These are phyloP conservation scores for Hypomecis atomaria DNA, from an alignment of 2,888 invertebrate genomes.

Conservation along the genomic window DNA sequence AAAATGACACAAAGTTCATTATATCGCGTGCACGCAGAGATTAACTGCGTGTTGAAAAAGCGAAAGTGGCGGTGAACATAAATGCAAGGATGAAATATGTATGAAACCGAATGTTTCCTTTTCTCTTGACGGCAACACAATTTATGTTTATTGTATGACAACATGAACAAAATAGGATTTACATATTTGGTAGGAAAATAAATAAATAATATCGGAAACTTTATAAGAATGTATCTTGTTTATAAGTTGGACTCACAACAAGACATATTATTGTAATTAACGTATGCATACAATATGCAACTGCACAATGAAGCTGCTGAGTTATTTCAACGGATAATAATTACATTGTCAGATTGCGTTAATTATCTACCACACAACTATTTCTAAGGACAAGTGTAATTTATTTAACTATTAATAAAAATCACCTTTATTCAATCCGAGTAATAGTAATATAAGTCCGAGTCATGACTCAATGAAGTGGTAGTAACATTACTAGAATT, in stretches of 20 bases:
- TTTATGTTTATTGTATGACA: conserved; percentile 8
- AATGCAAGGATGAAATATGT: conserved; percentile 21
- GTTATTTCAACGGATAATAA: too few species aligned
- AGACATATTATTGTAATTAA: too few species aligned
- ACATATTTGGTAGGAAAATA: background rate
- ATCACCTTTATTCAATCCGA: too few species aligned
- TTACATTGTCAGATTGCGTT: too few species aligned
- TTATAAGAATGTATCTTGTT: background rate
- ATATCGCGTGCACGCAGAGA: conserved; percentile 26
- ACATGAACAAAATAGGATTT: background rate
- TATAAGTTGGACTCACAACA: background rate
- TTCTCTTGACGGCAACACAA: conserved; percentile 4
- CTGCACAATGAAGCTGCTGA: too few species aligned
- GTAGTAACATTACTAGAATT: background rate
- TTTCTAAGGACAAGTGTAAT: too few species aligned
- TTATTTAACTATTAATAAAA: too few species aligned
- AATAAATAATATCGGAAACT: background rate
- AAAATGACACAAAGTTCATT: conserved; percentile 8
- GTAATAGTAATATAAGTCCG: too few species aligned
- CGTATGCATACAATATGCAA: too few species aligned
- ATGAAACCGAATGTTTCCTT: conserved; percentile 21
- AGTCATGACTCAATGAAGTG: too few species aligned
- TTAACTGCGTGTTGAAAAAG: conserved; percentile 31
- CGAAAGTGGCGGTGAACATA: conserved; percentile 35
- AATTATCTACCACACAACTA: too few species aligned